Percentiles rank a stretch among this genome's conserved stretches.
These are phyloP conservation scores for Cyprinodon variegatus DNA, from an alignment of 2,113 vertebrate species.

Conservation along the genomic window DNA sequence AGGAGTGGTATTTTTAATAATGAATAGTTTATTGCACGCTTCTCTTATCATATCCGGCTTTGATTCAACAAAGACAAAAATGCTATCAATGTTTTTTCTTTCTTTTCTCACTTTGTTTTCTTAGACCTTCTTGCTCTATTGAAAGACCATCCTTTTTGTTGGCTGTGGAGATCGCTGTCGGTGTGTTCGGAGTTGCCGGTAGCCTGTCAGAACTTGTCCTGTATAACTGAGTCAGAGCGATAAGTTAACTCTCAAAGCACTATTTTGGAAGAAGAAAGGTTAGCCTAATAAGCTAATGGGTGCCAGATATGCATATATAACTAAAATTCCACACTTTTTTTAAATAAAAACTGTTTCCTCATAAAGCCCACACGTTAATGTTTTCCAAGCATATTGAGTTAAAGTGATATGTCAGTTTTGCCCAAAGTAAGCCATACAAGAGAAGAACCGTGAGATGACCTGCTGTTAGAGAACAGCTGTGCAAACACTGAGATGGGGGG, in stretches of 20 bases:
- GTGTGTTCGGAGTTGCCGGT: conserved; percentile 57
- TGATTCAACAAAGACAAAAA: conserved; percentile 77
- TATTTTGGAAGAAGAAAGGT: conserved; percentile 16
- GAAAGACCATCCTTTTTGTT: conserved; percentile 70
- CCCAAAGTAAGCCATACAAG: conserved; percentile 69
- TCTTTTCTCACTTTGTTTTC: conserved; percentile 73
- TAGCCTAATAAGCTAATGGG: conserved; percentile 13
- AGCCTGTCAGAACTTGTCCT: conserved; percentile 78
- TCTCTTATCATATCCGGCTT: conserved; percentile 67
- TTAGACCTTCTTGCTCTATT: conserved; percentile 65
- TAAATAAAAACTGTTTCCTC: conserved; percentile 29
- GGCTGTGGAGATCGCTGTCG: conserved; percentile 49
- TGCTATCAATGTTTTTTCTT: conserved; percentile 72
- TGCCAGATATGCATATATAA: conserved; percentile 12
- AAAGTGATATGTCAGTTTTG: conserved; percentile 78
- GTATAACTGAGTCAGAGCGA: conserved; percentile 72
- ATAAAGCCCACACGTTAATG: conserved; percentile 49
- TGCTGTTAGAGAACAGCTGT: conserved; percentile 82
- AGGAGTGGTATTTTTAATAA: conserved; percentile 60
- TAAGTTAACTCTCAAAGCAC: conserved; percentile 71
- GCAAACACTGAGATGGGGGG: conserved; percentile 71
- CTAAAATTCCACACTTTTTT: conserved; percentile 16
- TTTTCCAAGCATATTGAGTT: conserved; percentile 74
- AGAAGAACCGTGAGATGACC: conserved; percentile 72
- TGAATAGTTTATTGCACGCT: conserved; percentile 68